These are phyloP conservation scores for Apantesis nais DNA, from an alignment of 2,888 invertebrate species.

Conservation along the genomic window DNA sequence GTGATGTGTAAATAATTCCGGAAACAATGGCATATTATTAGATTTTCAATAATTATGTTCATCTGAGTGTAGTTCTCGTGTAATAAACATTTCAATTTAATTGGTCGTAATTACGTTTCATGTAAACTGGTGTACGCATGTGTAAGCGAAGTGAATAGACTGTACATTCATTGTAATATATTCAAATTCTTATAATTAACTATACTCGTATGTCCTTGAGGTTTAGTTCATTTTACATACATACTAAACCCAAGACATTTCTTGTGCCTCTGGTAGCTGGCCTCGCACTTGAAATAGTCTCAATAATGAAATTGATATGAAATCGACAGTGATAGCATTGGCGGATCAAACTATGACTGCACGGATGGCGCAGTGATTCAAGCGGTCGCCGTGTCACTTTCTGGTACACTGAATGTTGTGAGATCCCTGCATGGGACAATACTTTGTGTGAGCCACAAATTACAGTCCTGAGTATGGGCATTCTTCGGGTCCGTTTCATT, in stretches of 20 bases:
- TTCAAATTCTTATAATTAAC: background rate
- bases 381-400: too few relatives aligned
- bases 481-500: too few relatives aligned
- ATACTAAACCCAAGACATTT: background rate
- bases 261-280: background rate
- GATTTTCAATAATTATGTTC: slow-evolving; percentile 21
- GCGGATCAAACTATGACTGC: too few relatives aligned
- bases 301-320: background rate
- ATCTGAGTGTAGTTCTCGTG: slow-evolving; percentile 14
- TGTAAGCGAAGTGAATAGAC: background rate
- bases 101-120: slow-evolving; percentile 17
- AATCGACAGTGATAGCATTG: too few relatives aligned
- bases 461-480: too few relatives aligned
- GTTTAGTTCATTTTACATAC: background rate
- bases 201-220: background rate
- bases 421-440: too few relatives aligned
- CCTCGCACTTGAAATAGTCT: background rate
- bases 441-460: too few relatives aligned
- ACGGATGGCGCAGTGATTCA: too few relatives aligned
- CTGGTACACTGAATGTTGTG: too few relatives aligned
- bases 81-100: slow-evolving; percentile 14
- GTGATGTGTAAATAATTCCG: slow-evolving; percentile 23
- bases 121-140: background rate
- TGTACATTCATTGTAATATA: background rate
- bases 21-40: slow-evolving; percentile 31